Evolutionary conservation across 2,797 vertebrate species (phyloP).

Genomic region (Lithobates pipiens): DNA sequence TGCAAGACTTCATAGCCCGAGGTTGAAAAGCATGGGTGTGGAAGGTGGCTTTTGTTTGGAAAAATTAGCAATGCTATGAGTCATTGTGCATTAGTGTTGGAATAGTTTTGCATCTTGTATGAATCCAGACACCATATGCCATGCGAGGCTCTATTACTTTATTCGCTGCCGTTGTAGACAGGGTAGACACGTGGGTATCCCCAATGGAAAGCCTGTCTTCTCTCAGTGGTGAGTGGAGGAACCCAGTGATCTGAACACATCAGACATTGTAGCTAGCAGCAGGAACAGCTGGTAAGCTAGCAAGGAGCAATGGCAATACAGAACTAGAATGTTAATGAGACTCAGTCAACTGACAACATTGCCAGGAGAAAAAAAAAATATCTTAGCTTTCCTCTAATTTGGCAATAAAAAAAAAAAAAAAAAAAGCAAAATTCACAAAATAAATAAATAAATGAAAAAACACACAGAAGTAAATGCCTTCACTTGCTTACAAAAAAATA

Average conservation of each 20-base stretch:
- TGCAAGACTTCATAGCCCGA: conserved; percentile 73
- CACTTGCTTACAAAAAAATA: too few relatives aligned
- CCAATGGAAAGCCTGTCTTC: conserved; percentile 85
- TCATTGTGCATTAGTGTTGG: conserved; percentile 93
- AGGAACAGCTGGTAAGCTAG: conserved; percentile 99
- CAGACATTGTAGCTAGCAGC: conserved; percentile 93
- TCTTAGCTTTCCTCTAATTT: conserved; percentile 59
- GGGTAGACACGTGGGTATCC: conserved; percentile 86
- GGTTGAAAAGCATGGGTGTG: conserved; percentile 83
- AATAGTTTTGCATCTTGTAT: conserved; percentile 99
- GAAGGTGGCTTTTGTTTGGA: conserved; percentile 91
- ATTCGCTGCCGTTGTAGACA: conserved; percentile 87
- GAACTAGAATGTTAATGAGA: conserved; percentile 89
- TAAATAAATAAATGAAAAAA: too few relatives aligned
- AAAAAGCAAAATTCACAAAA: neutral
- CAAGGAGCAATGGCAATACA: conserved; percentile 79
- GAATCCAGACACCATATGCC: conserved; percentile 99
- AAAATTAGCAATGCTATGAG: conserved; percentile 97
- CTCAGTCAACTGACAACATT: conserved; percentile 71
- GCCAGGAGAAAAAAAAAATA: conserved; percentile 56
- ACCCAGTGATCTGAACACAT: conserved; percentile 91
- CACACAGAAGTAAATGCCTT: neutral
- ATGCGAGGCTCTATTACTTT: conserved; percentile 91
- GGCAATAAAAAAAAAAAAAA: neutral
- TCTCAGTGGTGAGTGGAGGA: conserved; percentile 79